A percentile compares a stretch with the other conserved stretches of the same genome.
These are phyloP conservation scores for Ploceus nigricollis DNA, from an alignment of 2,113 vertebrate genomes.

Conservation along the genomic window DNA sequence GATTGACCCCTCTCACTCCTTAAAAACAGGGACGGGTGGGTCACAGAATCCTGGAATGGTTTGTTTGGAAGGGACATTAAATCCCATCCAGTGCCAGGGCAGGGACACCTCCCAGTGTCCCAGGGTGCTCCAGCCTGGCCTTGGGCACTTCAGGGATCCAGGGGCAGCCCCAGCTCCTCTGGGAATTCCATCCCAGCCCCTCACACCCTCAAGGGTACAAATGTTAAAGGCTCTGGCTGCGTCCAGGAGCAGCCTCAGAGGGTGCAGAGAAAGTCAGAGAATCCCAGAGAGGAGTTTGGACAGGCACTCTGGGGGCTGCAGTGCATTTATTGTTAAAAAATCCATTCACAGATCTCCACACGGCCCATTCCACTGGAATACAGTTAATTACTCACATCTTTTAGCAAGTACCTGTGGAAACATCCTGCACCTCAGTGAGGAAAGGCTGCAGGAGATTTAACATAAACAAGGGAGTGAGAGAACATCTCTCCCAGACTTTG, in stretches of 20 bases:
- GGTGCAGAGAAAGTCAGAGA: neutral
- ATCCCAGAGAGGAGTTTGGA: neutral
- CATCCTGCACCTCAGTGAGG: neutral
- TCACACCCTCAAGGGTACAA: neutral
- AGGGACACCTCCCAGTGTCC: neutral
- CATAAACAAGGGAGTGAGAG: neutral
- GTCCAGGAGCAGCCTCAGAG: neutral
- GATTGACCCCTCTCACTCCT: neutral
- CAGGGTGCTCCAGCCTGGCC: rapidly evolving
- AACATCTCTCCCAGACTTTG: neutral
- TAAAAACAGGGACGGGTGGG: neutral
- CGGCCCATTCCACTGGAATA: neutral
- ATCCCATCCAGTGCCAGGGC: rapidly evolving
- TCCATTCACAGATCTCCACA: neutral
- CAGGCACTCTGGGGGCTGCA: neutral
- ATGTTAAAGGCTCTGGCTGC: neutral
- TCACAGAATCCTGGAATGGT: neutral
- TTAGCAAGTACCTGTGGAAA: neutral
- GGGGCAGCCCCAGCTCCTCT: neutral
- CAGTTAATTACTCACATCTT: neutral
- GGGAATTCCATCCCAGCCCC: neutral
- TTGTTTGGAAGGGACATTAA: neutral
- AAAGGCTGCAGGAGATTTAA: neutral
- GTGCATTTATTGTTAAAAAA: neutral
- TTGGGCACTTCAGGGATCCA: neutral